Percentiles rank a stretch among this genome's conserved stretches.
Evolutionary conservation across 2,888 invertebrate species (phyloP).

Genomic region (Plagodis dolabraria): DNA sequence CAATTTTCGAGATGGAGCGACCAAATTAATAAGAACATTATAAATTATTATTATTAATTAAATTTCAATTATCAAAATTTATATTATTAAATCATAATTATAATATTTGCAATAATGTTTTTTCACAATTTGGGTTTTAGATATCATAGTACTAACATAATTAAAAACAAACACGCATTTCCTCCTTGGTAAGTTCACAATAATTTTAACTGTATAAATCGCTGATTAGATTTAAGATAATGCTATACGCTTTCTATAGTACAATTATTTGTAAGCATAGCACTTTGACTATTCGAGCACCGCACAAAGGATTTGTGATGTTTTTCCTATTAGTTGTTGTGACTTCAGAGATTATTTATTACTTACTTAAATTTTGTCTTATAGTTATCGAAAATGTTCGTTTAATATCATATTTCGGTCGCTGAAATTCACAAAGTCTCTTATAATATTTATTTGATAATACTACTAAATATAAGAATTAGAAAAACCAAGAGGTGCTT

Average conservation of each 20-base stretch:
- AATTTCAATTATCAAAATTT: no score
- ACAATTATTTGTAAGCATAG: conserved; percentile 64
- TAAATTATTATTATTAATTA: no score
- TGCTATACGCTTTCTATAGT: conserved; percentile 66
- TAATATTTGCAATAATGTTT: no score
- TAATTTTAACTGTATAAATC: conserved; percentile 25
- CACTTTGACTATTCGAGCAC: conserved; percentile 43
- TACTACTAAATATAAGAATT: no score
- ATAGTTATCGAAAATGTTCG: background rate
- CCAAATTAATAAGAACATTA: no score
- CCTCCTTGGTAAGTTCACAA: conserved; percentile 18
- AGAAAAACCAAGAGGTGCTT: no score
- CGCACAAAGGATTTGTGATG: conserved; percentile 51
- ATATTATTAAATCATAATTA: no score
- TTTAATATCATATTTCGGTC: no score
- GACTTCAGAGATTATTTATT: conserved; percentile 7
- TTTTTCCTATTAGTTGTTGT: conserved; percentile 44
- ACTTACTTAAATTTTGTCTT: background rate
- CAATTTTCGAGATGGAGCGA: no score
- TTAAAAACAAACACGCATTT: background rate
- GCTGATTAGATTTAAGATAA: conserved; percentile 52
- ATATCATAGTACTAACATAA: background rate
- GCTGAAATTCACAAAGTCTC: no score
- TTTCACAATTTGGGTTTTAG: no score
- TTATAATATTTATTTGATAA: no score